phyloP scores from a whole-genome alignment of 2,113 vertebrate species.

The Ctenodactylus gundi region DNA sequence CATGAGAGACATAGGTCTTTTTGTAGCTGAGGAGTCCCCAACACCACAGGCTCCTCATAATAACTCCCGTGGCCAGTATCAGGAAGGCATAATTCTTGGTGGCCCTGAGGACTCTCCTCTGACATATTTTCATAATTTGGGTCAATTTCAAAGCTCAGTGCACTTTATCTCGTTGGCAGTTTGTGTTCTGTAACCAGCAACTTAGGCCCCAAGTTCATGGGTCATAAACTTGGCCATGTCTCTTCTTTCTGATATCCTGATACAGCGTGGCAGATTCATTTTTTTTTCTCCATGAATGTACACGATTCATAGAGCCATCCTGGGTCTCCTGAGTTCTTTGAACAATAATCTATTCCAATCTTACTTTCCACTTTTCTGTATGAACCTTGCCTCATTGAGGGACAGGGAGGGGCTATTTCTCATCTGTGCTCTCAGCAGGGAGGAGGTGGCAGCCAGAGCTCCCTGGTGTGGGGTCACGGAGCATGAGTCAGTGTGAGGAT shows the following conservation, averaged over 20 bases:
- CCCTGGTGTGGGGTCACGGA: not conserved
- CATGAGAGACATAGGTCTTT: not conserved
- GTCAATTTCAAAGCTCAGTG: not conserved
- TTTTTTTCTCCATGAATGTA: not conserved
- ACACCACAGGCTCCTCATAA: not conserved
- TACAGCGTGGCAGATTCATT: not conserved
- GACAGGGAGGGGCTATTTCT: fast-evolving
- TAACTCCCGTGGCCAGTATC: not conserved
- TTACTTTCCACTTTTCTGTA: not conserved
- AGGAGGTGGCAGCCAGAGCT: not conserved
- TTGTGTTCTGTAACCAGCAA: too few relatives aligned
- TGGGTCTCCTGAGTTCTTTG: not conserved
- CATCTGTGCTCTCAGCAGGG: not conserved
- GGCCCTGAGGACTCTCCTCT: not conserved
- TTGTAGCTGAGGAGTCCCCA: not conserved
- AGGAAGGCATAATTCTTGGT: not conserved
- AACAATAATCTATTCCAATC: not conserved
- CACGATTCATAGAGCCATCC: not conserved
- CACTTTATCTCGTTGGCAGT: not conserved
- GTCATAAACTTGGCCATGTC: too few relatives aligned
- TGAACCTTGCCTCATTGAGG: fast-evolving
- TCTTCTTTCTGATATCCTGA: not conserved
- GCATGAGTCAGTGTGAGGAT: fast-evolving
- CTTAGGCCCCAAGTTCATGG: not conserved
- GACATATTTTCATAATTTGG: not conserved